These are phyloP conservation scores for Platycheirus albimanus DNA, from an alignment of 2,888 invertebrate species.

Conservation along the genomic window DNA sequence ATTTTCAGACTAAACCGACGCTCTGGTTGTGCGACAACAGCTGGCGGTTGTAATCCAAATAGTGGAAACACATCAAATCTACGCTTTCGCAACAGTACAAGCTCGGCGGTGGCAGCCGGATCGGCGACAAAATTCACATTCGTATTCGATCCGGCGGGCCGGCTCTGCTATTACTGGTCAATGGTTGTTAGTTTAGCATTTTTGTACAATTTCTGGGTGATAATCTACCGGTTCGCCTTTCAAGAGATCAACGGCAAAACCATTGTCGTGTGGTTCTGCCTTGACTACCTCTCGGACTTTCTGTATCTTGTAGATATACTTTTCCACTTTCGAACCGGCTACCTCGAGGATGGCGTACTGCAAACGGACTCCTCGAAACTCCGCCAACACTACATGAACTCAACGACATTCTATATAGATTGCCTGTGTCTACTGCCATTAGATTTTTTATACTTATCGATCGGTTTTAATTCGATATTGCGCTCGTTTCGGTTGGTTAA, in stretches of 20 bases:
- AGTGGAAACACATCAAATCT: constrained; percentile 66
- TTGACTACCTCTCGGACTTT: constrained; percentile 98
- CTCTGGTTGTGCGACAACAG: constrained; percentile 74
- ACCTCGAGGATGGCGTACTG: constrained; percentile 98
- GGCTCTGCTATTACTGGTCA: constrained; percentile 98
- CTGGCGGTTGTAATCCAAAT: constrained; percentile 56
- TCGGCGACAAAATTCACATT: constrained; percentile 91
- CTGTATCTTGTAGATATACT: constrained; percentile 97
- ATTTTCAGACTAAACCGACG: constrained; percentile 75
- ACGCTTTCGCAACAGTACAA: constrained; percentile 78
- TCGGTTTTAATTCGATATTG: constrained; percentile 97
- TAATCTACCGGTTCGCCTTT: constrained; percentile 99
- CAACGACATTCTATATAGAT: constrained; percentile 98
- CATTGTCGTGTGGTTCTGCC: constrained; percentile 96
- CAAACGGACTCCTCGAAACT: constrained; percentile 97
- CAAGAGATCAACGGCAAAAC: constrained; percentile 98
- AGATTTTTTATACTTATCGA: constrained; percentile 98
- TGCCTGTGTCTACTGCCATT: constrained; percentile 98
- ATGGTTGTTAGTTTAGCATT: constrained; percentile 98
- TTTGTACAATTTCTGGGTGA: constrained; percentile 98
- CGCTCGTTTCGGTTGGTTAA: constrained; percentile 98
- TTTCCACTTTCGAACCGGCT: constrained; percentile 98
- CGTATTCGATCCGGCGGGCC: constrained; percentile 98
- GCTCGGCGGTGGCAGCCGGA: constrained; percentile 77
- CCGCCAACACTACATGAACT: constrained; percentile 98